Evolutionary conservation across 2,797 vertebrate genomes (phyloP).

Genomic region (Pangasius macronema): DNA sequence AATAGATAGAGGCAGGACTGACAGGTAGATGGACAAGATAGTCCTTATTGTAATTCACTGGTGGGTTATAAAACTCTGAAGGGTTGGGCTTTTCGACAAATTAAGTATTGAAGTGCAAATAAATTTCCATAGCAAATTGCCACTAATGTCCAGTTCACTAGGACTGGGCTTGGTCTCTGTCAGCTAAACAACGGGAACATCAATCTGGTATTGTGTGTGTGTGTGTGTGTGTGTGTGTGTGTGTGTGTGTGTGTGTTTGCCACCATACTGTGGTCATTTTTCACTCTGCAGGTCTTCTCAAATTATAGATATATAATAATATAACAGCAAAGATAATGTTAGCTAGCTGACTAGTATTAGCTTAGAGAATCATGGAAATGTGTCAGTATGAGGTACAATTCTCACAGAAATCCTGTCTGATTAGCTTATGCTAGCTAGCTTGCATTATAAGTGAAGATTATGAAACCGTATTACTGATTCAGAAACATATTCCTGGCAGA

Average conservation of each 20-base stretch:
- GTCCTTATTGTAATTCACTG: neutral
- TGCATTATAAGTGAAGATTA: neutral
- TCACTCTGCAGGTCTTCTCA: neutral
- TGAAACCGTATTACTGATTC: neutral
- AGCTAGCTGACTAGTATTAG: neutral
- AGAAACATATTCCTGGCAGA: neutral
- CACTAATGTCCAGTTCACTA: constrained; percentile 9
- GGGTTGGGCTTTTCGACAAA: neutral
- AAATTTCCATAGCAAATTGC: constrained; percentile 22
- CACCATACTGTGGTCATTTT: neutral
- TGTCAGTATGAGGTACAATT: neutral
- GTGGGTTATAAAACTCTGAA: neutral
- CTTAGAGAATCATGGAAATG: neutral
- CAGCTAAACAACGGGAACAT: neutral
- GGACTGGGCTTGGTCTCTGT: neutral
- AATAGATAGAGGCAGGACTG: neutral
- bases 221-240: constrained; percentile 6
- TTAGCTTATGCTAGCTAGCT: neutral
- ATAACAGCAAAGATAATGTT: neutral
- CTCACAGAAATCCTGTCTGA: neutral
- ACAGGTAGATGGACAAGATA: constrained; percentile 3
- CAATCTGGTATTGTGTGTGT: constrained; percentile 10
- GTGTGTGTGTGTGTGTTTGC: neutral
- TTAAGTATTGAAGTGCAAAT: constrained; percentile 22
- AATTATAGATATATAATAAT: neutral